A percentile compares a stretch with the other conserved stretches of the same genome.
Evolutionary conservation across 2,113 vertebrate genomes (phyloP).

Genomic region (Macroglossus sobrinus): DNA sequence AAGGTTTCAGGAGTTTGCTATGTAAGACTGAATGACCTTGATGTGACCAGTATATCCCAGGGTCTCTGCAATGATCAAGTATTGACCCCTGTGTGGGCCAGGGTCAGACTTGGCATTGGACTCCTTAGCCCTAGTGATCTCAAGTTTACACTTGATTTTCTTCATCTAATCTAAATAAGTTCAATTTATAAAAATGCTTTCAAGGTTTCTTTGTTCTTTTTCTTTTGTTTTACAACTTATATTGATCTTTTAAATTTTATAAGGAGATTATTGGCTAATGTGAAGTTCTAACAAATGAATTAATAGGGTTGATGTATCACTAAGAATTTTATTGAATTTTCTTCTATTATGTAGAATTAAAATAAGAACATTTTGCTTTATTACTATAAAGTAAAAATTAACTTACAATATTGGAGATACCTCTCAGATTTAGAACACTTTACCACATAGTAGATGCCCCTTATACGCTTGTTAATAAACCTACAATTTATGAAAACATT

Average conservation of each 20-base stretch:
- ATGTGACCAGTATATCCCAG: neutral
- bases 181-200: neutral
- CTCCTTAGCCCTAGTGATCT: neutral
- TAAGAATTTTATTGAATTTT: constrained; percentile 34
- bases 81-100: neutral
- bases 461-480: neutral
- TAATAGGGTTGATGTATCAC: neutral
- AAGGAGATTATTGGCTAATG: neutral
- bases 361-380: neutral
- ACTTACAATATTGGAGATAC: neutral
- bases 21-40: neutral
- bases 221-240: neutral
- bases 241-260: neutral
- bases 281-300: neutral
- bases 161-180: neutral
- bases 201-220: neutral
- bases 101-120: neutral
- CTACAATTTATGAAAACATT: neutral
- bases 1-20: neutral
- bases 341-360: neutral
- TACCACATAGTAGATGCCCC: neutral
- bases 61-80: neutral
- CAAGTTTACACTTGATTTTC: neutral
- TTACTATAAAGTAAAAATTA: neutral
- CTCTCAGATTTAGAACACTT: neutral